Evolutionary conservation across 1,140 invertebrate species (phyloP).

Genomic region (Dermatophagoides farinae): DNA sequence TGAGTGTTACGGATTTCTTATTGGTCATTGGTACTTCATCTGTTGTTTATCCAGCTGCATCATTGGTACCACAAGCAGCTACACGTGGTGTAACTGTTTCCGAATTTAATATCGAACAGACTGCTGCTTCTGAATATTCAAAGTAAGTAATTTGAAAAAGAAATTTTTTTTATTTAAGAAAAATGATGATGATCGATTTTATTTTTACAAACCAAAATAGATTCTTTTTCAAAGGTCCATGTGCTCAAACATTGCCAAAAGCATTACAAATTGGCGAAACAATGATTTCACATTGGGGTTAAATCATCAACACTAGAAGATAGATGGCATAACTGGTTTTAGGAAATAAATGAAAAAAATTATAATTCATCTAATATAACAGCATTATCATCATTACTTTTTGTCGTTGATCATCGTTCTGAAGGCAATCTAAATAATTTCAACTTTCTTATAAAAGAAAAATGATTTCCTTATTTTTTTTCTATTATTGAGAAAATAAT

Average conservation of each 20-base stretch:
- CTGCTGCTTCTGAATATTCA: slow-evolving; percentile 44
- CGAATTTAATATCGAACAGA: slow-evolving; percentile 68
- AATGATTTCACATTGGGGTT: too few species aligned
- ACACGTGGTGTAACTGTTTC: slow-evolving; percentile 53
- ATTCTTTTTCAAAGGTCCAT: slow-evolving; percentile 16
- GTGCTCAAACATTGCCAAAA: slow-evolving; percentile 13
- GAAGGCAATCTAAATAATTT: neutral
- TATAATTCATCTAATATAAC: too few species aligned
- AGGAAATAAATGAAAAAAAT: too few species aligned
- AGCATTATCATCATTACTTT: too few species aligned
- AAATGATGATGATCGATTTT: neutral
- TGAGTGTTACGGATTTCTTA: slow-evolving; percentile 55
- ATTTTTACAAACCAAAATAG: neutral
- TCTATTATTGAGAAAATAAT: too few species aligned
- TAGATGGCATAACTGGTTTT: neutral
- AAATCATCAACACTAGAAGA: neutral
- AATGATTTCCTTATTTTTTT: too few species aligned
- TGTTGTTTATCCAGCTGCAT: slow-evolving; percentile 72
- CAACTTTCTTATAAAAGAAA: too few species aligned
- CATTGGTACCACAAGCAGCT: slow-evolving; percentile 62
- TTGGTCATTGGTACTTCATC: slow-evolving; percentile 57
- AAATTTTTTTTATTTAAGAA: too few species aligned
- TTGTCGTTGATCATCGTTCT: too few species aligned
- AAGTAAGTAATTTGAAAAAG: slow-evolving; percentile 31
- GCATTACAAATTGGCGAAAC: slow-evolving; percentile 3